Base-by-base conservation (phyloP, 2,888 invertebrate genomes). In the Tubiluchus corallicola region DNA sequence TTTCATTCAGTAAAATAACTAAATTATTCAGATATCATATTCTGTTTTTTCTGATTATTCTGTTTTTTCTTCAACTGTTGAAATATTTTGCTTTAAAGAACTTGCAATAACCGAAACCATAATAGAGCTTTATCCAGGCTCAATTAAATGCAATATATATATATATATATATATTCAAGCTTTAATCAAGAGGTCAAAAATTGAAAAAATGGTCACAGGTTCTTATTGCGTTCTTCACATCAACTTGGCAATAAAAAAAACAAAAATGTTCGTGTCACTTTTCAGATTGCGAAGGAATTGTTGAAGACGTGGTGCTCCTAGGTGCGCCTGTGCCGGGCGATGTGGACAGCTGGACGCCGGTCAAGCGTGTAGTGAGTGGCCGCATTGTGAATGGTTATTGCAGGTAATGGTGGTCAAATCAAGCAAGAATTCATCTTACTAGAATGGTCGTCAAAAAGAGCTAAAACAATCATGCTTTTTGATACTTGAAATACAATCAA, bases 331-430 rank as follows among this genome's bases (percentile, higher is more conserved):
- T 74, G 38, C 66, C 73, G 2, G 74, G 71, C 15, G 66, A 69
- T 48, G 57, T 66, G 13, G 63, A 63, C 43, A 66, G 71, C 43
- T 76, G 76, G 76, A 56, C 63, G 48, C 61, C 62, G 43, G 62
- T 73, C 37, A 55, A 62, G 4, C 63, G 61, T 46, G 71, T 77
- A 15, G 74, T 77, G 0, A 69, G 72, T 42, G 76, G 76, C 1
- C 67, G 70, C 49, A 67, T 77, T 48, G 68, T 76, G 49, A 77
- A 77, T 60, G 76, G 75, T 29, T 77, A 74, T 57, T 73, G 73
- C 62, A 68, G 66, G 71, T 71, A 50, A 44, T n/a, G n/a, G n/a
- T n/a, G n/a, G n/a, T n/a, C n/a, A n/a, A n/a, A n/a, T n/a, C 4
- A 21, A 42, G 4, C 21, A 39, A n/a, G n/a, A n/a, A n/a, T n/a